phyloP scores from a whole-genome alignment of 2,797 vertebrate species.

The Siniperca undulata region DNA sequence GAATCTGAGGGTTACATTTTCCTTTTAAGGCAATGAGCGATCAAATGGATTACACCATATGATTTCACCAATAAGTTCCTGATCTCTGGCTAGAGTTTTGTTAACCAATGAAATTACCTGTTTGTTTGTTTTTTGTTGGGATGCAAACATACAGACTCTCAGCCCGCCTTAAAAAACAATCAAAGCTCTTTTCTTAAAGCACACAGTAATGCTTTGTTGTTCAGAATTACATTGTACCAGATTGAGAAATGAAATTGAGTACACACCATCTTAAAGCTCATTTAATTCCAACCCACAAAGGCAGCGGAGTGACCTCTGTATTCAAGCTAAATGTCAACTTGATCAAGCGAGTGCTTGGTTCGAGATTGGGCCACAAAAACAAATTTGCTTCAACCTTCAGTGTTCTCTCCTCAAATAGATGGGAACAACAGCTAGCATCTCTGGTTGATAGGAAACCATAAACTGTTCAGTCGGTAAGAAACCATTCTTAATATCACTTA shows the following conservation, averaged over 20 bases:
- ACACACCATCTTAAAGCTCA: conserved; percentile 33
- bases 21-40: too few relatives aligned
- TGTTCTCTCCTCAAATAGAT: conserved; percentile 10
- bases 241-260: conserved; percentile 38
- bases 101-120: neutral
- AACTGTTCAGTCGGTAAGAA: too few relatives aligned
- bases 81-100: too few relatives aligned
- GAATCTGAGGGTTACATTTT: neutral
- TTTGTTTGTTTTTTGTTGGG: neutral
- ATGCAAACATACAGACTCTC: neutral
- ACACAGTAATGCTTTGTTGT: neutral
- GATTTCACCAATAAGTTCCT: neutral
- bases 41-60: too few relatives aligned
- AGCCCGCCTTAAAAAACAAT: neutral
- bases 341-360: conserved; percentile 33
- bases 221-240: neutral
- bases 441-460: neutral
- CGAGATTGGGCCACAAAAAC: conserved; percentile 31
- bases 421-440: neutral
- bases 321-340: conserved; percentile 50
- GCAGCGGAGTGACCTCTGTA: conserved; percentile 41
- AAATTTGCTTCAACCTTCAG: conserved; percentile 44
- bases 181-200: neutral
- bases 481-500: neutral
- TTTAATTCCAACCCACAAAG: conserved; percentile 45